Conservation (phyloP, 35 echinoderm and acorn worm genomes). For the Heliocidaris erythrogramma region DNA sequence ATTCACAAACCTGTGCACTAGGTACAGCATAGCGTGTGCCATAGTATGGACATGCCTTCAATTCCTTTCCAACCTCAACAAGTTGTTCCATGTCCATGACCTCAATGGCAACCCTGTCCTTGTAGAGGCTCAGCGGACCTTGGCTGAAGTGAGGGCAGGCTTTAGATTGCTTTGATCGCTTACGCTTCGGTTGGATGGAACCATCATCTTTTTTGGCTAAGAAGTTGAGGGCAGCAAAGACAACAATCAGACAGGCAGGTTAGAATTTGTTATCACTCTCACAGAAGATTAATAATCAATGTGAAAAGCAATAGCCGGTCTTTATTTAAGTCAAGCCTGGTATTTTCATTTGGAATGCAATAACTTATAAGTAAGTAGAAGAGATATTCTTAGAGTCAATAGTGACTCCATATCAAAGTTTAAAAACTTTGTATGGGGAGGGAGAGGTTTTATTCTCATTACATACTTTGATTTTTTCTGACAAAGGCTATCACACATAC, state of each 20-base stretch:
- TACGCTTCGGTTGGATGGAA: slow-evolving; percentile 35
- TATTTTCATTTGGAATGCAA: too few relatives aligned
- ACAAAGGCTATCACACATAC: too few relatives aligned
- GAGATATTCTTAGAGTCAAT: too few relatives aligned
- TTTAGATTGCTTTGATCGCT: slow-evolving; percentile 54
- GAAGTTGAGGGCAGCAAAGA: not conserved
- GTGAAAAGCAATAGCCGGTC: too few relatives aligned
- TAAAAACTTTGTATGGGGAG: too few relatives aligned
- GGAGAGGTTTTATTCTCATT: too few relatives aligned
- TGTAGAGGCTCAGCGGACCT: slow-evolving; percentile 62
- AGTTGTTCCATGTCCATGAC: slow-evolving; percentile 87
- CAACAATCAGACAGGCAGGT: not conserved
- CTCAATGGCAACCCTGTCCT: slow-evolving; percentile 71
- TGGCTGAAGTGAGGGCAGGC: slow-evolving; percentile 83
- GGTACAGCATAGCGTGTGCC: slow-evolving; percentile 90
- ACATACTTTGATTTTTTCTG: too few relatives aligned
- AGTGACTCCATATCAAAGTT: too few relatives aligned
- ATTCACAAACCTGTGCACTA: slow-evolving; percentile 68
- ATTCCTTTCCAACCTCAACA: slow-evolving; percentile 62
- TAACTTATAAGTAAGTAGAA: too few relatives aligned
- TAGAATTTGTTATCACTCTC: too few relatives aligned
- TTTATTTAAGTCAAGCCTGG: too few relatives aligned
- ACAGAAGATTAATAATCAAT: too few relatives aligned
- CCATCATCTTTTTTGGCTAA: slow-evolving; percentile 56
- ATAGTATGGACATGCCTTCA: slow-evolving; percentile 96